phyloP scores from a whole-genome alignment of 2,888 invertebrate species.

The Cabera pusaria region DNA sequence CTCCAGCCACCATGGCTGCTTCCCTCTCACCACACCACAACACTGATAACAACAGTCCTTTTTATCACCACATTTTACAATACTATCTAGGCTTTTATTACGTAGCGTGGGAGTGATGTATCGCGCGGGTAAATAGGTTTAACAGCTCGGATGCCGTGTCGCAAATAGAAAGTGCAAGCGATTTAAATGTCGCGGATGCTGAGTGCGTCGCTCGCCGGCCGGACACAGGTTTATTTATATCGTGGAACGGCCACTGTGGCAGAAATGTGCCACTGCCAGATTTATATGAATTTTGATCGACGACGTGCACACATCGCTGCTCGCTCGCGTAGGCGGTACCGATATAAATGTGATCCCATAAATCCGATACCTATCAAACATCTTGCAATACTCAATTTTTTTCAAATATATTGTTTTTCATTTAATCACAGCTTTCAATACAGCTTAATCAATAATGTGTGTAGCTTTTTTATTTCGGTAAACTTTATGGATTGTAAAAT shows the following conservation, averaged over 20 bases:
- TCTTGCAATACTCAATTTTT: too few species aligned
- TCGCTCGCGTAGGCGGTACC: background rate
- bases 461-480: conserved; percentile 40
- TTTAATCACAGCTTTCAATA: too few species aligned
- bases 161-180: conserved; percentile 74
- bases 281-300: conserved; percentile 63
- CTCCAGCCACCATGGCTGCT: conserved; percentile 70
- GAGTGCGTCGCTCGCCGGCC: conserved; percentile 34
- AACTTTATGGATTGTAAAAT: conserved; percentile 24
- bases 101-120: conserved; percentile 5
- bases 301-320: conserved; percentile 14
- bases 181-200: conserved; percentile 67
- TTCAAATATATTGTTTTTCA: too few species aligned
- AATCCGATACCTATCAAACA: conserved; percentile 17
- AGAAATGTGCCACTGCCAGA: conserved; percentile 56
- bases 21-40: conserved; percentile 34
- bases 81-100: conserved; percentile 9
- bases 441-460: too few species aligned
- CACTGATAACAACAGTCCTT: conserved; percentile 36
- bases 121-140: conserved; percentile 9
- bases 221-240: conserved; percentile 61
- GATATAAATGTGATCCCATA: conserved; percentile 1
- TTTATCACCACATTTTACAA: conserved; percentile 13
- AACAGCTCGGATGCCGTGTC: conserved; percentile 48
- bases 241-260: conserved; percentile 53